phyloP scores from a whole-genome alignment of 2,113 vertebrate species.

The Ceyx margarethae region DNA sequence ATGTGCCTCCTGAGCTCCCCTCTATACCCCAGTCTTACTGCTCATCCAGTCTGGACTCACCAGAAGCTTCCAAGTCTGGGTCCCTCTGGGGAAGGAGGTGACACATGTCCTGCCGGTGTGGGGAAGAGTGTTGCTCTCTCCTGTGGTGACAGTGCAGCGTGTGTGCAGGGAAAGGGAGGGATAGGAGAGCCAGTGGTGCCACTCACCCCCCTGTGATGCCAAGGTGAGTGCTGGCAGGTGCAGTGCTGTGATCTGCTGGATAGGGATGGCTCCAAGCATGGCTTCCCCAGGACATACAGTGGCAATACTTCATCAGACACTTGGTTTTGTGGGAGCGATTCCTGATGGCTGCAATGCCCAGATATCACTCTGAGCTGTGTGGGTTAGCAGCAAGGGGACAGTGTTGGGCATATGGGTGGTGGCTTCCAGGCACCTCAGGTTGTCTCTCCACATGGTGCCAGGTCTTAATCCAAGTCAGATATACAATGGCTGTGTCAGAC shows the following conservation, averaged over 20 bases:
- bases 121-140: not conserved
- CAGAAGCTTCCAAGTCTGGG: not conserved
- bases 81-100: not conserved
- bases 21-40: rapidly evolving
- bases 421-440: not conserved
- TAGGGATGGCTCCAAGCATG: rapidly evolving
- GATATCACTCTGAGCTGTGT: rapidly evolving
- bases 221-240: not conserved
- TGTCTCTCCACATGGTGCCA: not conserved
- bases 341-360: rapidly evolving
- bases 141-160: not conserved
- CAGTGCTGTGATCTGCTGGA: rapidly evolving
- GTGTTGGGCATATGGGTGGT: not conserved
- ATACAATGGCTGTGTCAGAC: not conserved
- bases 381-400: not conserved
- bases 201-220: not conserved
- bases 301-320: not conserved
- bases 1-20: rapidly evolving
- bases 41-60: not conserved
- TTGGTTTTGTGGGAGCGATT: not conserved
- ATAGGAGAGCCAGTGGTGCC: rapidly evolving
- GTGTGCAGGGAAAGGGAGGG: not conserved
- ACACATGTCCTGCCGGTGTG: rapidly evolving
- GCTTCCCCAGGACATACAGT: not conserved
- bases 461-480: not conserved